Base-by-base conservation (phyloP, 2,888 invertebrate genomes). In the Amphiduros pacificus region DNA sequence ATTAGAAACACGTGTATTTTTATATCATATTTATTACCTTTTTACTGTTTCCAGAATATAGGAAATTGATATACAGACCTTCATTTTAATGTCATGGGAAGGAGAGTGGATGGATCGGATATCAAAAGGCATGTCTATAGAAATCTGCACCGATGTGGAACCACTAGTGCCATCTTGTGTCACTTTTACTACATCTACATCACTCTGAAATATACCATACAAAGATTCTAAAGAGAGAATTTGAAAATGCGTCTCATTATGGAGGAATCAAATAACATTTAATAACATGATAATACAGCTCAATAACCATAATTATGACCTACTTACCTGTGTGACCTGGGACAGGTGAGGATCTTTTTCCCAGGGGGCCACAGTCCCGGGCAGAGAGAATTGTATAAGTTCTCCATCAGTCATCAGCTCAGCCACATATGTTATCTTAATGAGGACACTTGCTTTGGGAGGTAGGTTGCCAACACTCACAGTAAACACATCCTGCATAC, bases 401-500 rank as follows among this genome's bases (percentile, higher is more conserved):
- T 79, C 82, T 4, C 74, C 81, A 55, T 82, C 80, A 22, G 80
- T 76, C 61, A 75, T 73, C 50, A 84, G 69, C 63, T 83, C 83
- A 14, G 81, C 74, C 32, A 84, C 80, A 64, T 84, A 83, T 3
- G 80, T 82, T 55, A 83, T 82, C 71, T 83, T 83, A 58, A 83
- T 81, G 2, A 83, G 64, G 2, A 80, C 83, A 26, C 65, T 64
- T n/a, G 78, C 74, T 6, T 71, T 60, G 2, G 82, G 73, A 2
- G 82, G 83, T 9, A 83, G 69, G 67, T 84, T 84, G 14, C 83
- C 83, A 27, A 84, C 79, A 69, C 78, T 82, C 24, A 83, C 80
- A 22, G 81, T 81, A 64, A 83, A 83, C 53, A 83, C 74, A 66
- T 83, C 79, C 82, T 82, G 69, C 24, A 63, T n/a, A n/a, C n/a